A percentile compares a stretch with the other conserved stretches of the same genome.
Conservation (phyloP, 1,140 invertebrate genomes). For the Drosophila ficusphila region DNA sequence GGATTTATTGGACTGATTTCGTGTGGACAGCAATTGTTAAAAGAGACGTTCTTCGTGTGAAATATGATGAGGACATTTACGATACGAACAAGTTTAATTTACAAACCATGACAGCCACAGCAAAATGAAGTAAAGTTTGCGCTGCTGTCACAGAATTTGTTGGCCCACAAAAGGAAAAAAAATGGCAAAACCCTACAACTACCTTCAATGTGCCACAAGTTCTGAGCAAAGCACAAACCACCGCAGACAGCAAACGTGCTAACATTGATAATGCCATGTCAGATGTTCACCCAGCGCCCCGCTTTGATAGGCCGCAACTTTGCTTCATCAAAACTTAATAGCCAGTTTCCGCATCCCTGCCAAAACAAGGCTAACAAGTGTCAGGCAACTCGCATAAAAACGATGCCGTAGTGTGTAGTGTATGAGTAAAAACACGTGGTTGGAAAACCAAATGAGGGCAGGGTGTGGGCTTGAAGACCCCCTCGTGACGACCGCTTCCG, state of each 20-base stretch:
- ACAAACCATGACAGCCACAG: conserved; percentile 28
- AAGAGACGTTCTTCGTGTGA: not conserved
- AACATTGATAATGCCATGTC: conserved; percentile 66
- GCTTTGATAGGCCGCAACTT: conserved; percentile 47
- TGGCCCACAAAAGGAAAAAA: not conserved
- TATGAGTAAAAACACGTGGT: conserved; percentile 24
- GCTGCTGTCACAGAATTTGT: conserved; percentile 48
- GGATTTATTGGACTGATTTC: conserved; percentile 29
- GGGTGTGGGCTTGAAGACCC: conserved; percentile 12
- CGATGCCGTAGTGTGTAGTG: not conserved
- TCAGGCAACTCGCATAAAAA: conserved; percentile 44
- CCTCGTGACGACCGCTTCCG: conserved; percentile 38
- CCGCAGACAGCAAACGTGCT: conserved; percentile 42
- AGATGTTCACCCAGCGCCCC: conserved; percentile 10
- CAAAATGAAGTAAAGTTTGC: conserved; percentile 38
- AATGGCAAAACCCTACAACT: not conserved
- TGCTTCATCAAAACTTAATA: conserved; percentile 75
- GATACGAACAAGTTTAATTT: conserved; percentile 40
- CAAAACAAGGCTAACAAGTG: conserved; percentile 65
- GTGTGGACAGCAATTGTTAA: conserved; percentile 9
- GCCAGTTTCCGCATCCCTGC: conserved; percentile 64
- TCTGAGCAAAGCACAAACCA: conserved; percentile 21
- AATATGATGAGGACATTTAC: conserved; percentile 14
- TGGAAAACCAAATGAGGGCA: conserved; percentile 57
- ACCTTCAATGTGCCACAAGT: conserved; percentile 12